A percentile compares a stretch with the other conserved stretches of the same genome.
Evolutionary conservation across 2,113 vertebrate species (phyloP).

Genomic region (Apteryx owenii): DNA sequence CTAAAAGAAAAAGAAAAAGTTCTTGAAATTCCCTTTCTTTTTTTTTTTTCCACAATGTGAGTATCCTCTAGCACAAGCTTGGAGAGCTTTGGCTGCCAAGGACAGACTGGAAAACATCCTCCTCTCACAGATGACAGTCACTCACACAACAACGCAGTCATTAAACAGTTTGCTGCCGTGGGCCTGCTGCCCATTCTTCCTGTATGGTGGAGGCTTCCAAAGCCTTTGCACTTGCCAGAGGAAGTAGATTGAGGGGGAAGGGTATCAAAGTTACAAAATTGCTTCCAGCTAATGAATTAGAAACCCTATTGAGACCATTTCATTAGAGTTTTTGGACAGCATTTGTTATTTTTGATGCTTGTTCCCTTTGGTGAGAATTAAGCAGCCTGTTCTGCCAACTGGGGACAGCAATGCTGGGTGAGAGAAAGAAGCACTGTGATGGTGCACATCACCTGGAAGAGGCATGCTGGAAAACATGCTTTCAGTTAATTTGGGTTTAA

Average conservation of each 20-base stretch:
- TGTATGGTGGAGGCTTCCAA: conserved; percentile 19
- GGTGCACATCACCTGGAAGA: neutral
- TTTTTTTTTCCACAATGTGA: neutral
- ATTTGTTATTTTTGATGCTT: neutral
- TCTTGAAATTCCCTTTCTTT: neutral
- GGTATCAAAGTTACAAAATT: neutral
- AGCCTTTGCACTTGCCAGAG: neutral
- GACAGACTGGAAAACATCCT: conserved; percentile 57
- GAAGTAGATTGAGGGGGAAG: neutral
- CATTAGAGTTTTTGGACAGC: neutral
- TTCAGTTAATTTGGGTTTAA: neutral
- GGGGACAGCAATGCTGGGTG: neutral
- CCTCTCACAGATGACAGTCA: conserved; percentile 47
- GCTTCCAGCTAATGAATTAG: neutral
- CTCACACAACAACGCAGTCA: conserved; percentile 3
- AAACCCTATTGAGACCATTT: neutral
- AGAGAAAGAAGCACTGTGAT: neutral
- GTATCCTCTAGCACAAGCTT: neutral
- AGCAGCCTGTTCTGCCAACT: neutral
- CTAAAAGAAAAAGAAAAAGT: neutral
- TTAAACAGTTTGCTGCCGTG: conserved; percentile 4
- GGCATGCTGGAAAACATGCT: neutral
- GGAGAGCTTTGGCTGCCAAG: neutral
- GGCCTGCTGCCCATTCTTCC: conserved; percentile 35
- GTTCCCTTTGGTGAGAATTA: neutral